Evolutionary conservation across 2,888 invertebrate species (phyloP).

Genomic region (Ferrisia virgata): DNA sequence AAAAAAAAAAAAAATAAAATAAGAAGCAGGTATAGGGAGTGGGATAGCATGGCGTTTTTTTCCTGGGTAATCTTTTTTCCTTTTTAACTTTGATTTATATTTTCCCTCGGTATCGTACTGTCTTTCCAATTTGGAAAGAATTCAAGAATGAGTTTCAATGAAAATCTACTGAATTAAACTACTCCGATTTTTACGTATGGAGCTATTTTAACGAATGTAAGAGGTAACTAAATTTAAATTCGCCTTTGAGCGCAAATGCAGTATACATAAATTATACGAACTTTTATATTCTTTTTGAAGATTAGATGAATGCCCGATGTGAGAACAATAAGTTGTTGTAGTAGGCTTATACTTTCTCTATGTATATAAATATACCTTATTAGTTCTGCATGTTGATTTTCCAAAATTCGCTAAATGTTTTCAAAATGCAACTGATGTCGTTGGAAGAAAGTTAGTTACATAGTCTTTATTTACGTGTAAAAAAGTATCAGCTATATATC

Average conservation of each 20-base stretch:
- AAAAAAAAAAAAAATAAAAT: conserved; percentile 24
- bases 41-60: conserved; percentile 33
- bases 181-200: background rate
- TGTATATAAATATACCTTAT: too few relatives aligned
- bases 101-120: conserved; percentile 43
- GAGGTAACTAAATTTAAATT: background rate
- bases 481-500: too few relatives aligned
- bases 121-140: conserved; percentile 44
- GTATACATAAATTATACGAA: too few relatives aligned
- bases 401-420: too few relatives aligned
- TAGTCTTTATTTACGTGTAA: too few relatives aligned
- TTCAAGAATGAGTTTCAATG: conserved; percentile 22
- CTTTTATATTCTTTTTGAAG: too few relatives aligned
- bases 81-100: conserved; percentile 46
- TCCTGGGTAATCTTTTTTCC: conserved; percentile 38
- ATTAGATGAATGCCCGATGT: too few relatives aligned
- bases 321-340: too few relatives aligned
- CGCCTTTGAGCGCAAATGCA: background rate
- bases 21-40: conserved; percentile 41
- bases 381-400: too few relatives aligned
- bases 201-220: background rate
- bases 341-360: too few relatives aligned
- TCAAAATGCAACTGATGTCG: too few relatives aligned
- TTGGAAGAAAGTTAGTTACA: too few relatives aligned
- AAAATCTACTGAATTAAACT: conserved; percentile 32